Conservation (phyloP, 1,140 invertebrate genomes). For the Brachionus plicatilis region DNA sequence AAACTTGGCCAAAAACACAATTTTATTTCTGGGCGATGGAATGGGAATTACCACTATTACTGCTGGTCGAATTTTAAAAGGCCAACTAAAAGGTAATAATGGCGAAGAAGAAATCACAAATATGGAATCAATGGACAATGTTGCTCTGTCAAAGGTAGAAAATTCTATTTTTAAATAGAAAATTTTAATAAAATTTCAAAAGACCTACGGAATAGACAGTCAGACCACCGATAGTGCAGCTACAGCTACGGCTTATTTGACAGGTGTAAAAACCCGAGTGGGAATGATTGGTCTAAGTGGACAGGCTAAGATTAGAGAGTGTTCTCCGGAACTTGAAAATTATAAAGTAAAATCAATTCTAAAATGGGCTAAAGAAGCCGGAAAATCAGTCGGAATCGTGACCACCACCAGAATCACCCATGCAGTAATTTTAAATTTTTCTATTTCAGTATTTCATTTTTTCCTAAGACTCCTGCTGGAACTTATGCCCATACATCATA, state of each 20-base stretch:
- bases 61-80: constrained; percentile 69
- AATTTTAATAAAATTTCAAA: constrained; percentile 52
- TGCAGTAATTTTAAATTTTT: constrained; percentile 55
- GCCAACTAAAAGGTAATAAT: constrained; percentile 59
- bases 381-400: constrained; percentile 73
- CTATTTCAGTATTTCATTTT: background rate
- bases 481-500: constrained; percentile 65
- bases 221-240: constrained; percentile 82
- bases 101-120: constrained; percentile 61
- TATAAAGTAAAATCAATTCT: constrained; percentile 20
- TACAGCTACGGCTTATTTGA: constrained; percentile 79
- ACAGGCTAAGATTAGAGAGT: constrained; percentile 41
- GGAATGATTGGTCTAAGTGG: constrained; percentile 70
- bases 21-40: constrained; percentile 84
- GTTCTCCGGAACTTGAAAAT: background rate
- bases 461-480: constrained; percentile 65
- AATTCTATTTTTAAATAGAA: constrained; percentile 64
- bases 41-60: constrained; percentile 86
- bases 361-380: constrained; percentile 16
- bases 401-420: constrained; percentile 82
- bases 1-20: constrained; percentile 74
- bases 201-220: constrained; percentile 82
- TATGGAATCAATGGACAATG: constrained; percentile 39
- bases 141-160: constrained; percentile 41
- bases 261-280: constrained; percentile 77